Conservation (phyloP, 2,888 invertebrate species). For the Megastigmus dorsalis region DNA sequence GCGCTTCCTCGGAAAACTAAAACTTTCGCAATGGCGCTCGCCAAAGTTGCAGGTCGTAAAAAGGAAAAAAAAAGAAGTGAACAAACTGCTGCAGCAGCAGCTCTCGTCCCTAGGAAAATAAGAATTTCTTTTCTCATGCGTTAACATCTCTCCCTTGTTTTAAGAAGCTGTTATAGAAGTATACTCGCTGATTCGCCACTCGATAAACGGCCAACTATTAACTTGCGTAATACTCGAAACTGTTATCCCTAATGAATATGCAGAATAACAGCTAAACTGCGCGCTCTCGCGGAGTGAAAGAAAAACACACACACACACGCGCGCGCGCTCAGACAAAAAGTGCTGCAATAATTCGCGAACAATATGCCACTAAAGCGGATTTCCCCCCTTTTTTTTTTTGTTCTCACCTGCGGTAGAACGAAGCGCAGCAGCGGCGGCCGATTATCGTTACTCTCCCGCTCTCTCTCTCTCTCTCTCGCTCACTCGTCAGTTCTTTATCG, state of each 20-base stretch:
- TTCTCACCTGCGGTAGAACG: not conserved
- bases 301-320: too few relatives aligned
- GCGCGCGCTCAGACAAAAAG: too few relatives aligned
- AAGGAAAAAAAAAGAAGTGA: too few relatives aligned
- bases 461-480: too few relatives aligned
- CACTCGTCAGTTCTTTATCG: conserved; percentile 62
- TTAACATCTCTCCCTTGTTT: not conserved
- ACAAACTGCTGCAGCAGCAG: too few relatives aligned
- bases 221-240: conserved; percentile 23
- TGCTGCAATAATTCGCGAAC: too few relatives aligned
- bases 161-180: conserved; percentile 18
- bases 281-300: too few relatives aligned
- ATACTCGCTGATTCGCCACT: conserved; percentile 3
- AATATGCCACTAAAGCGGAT: not conserved
- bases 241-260: conserved; percentile 31
- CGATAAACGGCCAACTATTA: conserved; percentile 30
- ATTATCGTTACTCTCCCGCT: conserved; percentile 62
- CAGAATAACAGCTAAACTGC: not conserved
- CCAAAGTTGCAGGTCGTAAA: too few relatives aligned
- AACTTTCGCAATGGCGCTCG: too few relatives aligned
- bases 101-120: too few relatives aligned
- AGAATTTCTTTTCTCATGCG: too few relatives aligned
- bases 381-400: not conserved
- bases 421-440: conserved; percentile 19
- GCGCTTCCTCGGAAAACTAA: too few relatives aligned